phyloP scores from a whole-genome alignment of 2,113 vertebrate species.

The Bagarius yarrelli region DNA sequence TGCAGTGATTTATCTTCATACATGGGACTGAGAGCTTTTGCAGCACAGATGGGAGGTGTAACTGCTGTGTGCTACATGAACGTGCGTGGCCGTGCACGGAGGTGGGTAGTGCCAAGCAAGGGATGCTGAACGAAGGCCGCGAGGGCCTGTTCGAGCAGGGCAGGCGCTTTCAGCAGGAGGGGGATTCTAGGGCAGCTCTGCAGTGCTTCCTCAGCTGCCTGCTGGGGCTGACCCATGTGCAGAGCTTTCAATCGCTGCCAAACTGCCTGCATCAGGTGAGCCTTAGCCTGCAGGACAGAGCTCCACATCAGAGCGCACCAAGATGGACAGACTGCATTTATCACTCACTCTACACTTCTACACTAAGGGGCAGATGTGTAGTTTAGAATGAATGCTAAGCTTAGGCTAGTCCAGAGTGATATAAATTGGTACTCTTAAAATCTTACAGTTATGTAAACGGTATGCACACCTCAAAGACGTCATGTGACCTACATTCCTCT shows the following conservation, averaged over 20 bases:
- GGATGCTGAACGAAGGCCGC: conserved; percentile 75
- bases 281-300: conserved; percentile 22
- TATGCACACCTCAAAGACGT: background rate
- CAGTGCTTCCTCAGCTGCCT: conserved; percentile 79
- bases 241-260: conserved; percentile 77
- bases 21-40: conserved; percentile 47
- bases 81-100: conserved; percentile 28
- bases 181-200: conserved; percentile 75
- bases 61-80: conserved; percentile 39
- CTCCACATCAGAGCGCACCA: conserved; percentile 3
- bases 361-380: background rate
- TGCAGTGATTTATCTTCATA: conserved; percentile 19
- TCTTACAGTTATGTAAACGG: conserved; percentile 2
- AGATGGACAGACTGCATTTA: background rate
- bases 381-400: background rate
- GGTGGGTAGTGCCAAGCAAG: conserved; percentile 61
- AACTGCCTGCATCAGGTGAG: conserved; percentile 81
- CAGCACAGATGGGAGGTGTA: conserved; percentile 69
- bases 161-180: conserved; percentile 78
- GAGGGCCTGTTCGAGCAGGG: conserved; percentile 79
- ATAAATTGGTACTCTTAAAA: background rate
- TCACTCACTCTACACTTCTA: background rate
- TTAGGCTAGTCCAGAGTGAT: background rate
- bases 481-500: conserved; percentile 22
- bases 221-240: conserved; percentile 75